phyloP scores from a whole-genome alignment of 2,888 invertebrate genomes.

The Dynastes maya region DNA sequence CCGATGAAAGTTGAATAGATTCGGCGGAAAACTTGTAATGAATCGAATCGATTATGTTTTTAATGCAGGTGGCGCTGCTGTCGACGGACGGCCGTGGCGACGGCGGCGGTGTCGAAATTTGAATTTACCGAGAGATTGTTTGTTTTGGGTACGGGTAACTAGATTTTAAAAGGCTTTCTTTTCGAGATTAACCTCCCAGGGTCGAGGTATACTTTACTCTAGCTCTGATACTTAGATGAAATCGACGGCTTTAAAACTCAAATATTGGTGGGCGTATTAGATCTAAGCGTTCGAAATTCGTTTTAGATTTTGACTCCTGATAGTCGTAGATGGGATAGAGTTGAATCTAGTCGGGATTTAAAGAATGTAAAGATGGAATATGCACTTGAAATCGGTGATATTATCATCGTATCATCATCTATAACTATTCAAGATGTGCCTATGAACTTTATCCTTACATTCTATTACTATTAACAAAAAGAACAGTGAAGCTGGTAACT shows the following conservation, averaged over 20 bases:
- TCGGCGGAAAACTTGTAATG: background rate
- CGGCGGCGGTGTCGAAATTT: background rate
- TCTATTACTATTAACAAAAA: too few species aligned
- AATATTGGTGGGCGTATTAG: too few species aligned
- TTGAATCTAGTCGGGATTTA: background rate
- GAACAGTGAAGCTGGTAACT: too few species aligned
- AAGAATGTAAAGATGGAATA: too few species aligned
- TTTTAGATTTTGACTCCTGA: background rate
- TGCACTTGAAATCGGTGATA: too few species aligned
- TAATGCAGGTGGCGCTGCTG: background rate
- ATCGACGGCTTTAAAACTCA: too few species aligned
- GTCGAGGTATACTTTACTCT: too few species aligned
- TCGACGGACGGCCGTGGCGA: too few species aligned
- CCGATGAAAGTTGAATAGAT: background rate
- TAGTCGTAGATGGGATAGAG: background rate
- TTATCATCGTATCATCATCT: too few species aligned
- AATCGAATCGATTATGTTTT: conserved; percentile 4
- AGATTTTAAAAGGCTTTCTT: conserved; percentile 7
- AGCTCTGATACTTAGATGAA: too few species aligned
- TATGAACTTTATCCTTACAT: too few species aligned
- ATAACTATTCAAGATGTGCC: too few species aligned
- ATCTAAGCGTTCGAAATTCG: background rate
- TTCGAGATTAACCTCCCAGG: background rate
- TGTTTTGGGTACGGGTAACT: conserved; percentile 2
- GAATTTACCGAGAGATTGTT: background rate